phyloP scores from a whole-genome alignment of 2,113 vertebrate genomes.

The Cinclus cinclus region DNA sequence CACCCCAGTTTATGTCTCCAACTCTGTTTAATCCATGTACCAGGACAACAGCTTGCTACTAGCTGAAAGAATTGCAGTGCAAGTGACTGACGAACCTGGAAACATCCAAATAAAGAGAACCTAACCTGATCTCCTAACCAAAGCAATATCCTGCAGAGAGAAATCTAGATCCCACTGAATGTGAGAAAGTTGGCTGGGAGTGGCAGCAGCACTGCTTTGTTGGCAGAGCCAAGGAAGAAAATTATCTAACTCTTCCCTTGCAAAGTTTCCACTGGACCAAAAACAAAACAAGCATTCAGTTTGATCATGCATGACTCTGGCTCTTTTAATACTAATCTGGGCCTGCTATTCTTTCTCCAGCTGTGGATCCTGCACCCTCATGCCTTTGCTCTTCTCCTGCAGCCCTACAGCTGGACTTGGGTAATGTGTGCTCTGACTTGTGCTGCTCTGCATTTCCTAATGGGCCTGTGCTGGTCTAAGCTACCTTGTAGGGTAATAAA shows the following conservation, averaged over 20 bases:
- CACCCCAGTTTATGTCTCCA: background rate
- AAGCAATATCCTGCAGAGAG: background rate
- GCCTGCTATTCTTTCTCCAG: background rate
- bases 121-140: background rate
- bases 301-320: background rate
- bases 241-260: background rate
- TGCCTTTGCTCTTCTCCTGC: background rate
- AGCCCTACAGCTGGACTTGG: background rate
- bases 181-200: background rate
- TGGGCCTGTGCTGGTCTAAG: background rate
- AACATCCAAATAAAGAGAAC: background rate
- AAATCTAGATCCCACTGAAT: background rate
- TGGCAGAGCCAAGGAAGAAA: background rate
- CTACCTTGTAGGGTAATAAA: background rate
- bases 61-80: background rate
- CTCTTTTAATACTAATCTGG: background rate
- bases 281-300: background rate
- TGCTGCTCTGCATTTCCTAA: background rate
- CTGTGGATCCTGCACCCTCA: background rate
- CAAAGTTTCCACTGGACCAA: background rate
- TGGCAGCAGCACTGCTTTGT: background rate
- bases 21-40: background rate
- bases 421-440: background rate
- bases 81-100: background rate
- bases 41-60: background rate